phyloP scores from a whole-genome alignment of 2,888 invertebrate species.

The Anodontia alba region DNA sequence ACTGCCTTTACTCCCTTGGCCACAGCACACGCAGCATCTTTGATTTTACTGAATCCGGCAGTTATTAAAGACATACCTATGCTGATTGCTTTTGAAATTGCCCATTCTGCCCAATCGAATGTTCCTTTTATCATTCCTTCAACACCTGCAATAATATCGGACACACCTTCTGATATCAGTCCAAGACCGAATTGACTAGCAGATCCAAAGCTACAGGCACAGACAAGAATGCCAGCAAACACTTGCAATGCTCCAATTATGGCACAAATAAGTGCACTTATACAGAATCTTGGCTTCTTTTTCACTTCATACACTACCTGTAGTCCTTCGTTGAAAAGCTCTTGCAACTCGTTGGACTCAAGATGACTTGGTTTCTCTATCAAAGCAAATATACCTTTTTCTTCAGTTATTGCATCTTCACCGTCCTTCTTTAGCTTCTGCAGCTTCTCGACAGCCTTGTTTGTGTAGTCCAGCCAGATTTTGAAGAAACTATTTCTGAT shows the following conservation, averaged over 20 bases:
- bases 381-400: slow-evolving; percentile 9
- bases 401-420: slow-evolving; percentile 3
- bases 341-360: neutral
- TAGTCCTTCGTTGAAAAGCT: neutral
- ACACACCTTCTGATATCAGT: neutral
- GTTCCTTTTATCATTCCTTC: slow-evolving; percentile 15
- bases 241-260: neutral
- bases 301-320: slow-evolving; percentile 4
- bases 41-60: neutral
- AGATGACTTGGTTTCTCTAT: slow-evolving; percentile 10
- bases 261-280: neutral
- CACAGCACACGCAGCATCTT: slow-evolving; percentile 10
- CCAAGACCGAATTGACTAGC: neutral
- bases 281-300: slow-evolving; percentile 14
- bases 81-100: slow-evolving; percentile 17
- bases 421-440: neutral
- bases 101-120: slow-evolving; percentile 22
- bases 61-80: slow-evolving; percentile 18
- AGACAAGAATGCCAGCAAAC: slow-evolving; percentile 1
- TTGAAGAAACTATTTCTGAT: slow-evolving; percentile 11
- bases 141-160: neutral
- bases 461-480: neutral
- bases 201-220: neutral
- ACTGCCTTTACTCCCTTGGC: neutral
- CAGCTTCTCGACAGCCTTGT: neutral